A percentile compares a stretch with the other conserved stretches of the same genome.
These are phyloP conservation scores for Rhinolophus sinicus DNA, from an alignment of 2,113 vertebrate species.

Conservation along the genomic window DNA sequence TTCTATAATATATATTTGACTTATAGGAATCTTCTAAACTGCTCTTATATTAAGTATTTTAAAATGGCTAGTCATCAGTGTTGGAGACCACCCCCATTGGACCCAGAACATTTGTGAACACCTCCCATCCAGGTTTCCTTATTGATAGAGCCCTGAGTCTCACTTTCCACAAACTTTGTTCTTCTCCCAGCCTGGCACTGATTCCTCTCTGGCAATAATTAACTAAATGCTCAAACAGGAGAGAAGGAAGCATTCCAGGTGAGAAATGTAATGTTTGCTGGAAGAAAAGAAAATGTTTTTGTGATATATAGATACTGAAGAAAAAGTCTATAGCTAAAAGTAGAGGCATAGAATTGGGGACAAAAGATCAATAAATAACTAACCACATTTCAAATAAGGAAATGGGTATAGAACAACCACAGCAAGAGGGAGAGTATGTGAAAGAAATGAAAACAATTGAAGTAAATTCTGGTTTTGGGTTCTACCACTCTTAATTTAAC, in stretches of 20 bases:
- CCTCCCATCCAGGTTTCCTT: background rate
- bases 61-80: background rate
- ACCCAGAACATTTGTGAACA: background rate
- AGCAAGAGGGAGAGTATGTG: background rate
- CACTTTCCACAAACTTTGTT: background rate
- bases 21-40: background rate
- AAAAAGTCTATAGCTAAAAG: background rate
- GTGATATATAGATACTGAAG: background rate
- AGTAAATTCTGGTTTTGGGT: background rate
- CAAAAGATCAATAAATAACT: background rate
- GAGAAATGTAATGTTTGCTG: conserved; percentile 3
- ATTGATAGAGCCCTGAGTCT: background rate
- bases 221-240: background rate
- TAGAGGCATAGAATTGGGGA: background rate
- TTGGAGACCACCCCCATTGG: background rate
- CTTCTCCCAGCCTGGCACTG: background rate
- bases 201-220: conserved; percentile 18
- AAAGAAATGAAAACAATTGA: background rate
- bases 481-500: background rate
- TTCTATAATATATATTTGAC: background rate
- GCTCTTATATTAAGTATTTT: background rate
- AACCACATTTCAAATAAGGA: background rate
- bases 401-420: background rate
- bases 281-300: background rate
- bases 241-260: conserved; percentile 6